Base-by-base conservation (phyloP, 2,888 invertebrate species). In the Drosophila quasianomalipes region DNA sequence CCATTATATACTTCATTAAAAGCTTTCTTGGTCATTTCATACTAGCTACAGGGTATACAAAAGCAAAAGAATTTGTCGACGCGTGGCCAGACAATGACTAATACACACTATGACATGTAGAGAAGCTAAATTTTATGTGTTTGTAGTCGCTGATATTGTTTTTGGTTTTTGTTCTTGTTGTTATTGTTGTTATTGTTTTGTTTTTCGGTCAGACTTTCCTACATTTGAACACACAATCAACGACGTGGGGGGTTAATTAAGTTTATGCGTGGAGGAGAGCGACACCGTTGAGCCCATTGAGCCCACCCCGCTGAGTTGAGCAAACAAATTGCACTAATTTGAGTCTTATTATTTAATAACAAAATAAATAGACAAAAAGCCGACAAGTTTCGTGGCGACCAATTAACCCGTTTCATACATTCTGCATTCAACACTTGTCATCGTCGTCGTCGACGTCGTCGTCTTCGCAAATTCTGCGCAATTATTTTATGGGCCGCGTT, bases 321-420 rank as follows among this genome's bases (percentile, higher is more conserved):
- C 68, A 87, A 86, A 86, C 89, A 86, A 89, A 89, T 82, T 85
- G 81, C 81, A 82, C 74, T 89, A 89, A 86, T 89, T 89, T 83
- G 89, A 79, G 87, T 83, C 89, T 84, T 86, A 84, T 87, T 87
- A 86, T 84, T 87, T 87, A 85, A 85, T 87, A 86, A 84, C 85
- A 74, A 89, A 87, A 83, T 89, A 89, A 89, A 83, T 85, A 89
- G 73, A 86, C 70, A 72, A 83, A 47, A 78, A 71, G 76, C 74
- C 81, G 78, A 68, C 82, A 80, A 69, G 41, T 65, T 55, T 57
- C 52, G 41, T 44, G 47, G 31, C 12, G 60, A 61, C 65, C 81
- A 83, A 83, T 83, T 76, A 81, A 76, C 69, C 70, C 70, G 63
- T 79, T 79, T 79, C 75, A 47, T 47, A 47, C 47, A 47, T 47